Conservation (phyloP, 2,888 invertebrate genomes). For the Dioctria rufipes region DNA sequence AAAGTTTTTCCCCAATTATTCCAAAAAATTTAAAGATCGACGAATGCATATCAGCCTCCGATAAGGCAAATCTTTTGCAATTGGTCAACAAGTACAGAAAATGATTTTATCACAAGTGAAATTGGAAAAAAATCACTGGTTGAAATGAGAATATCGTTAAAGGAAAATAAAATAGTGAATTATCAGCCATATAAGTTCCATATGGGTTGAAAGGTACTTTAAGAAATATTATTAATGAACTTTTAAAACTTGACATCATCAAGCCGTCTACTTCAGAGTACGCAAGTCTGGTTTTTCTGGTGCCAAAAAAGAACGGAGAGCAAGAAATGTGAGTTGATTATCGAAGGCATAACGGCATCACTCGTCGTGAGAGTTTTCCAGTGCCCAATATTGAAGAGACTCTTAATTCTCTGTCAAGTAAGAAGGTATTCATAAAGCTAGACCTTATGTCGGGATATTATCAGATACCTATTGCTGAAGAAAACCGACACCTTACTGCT, state of each 20-base stretch:
- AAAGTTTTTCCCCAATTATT: too few species aligned
- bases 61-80: too few species aligned
- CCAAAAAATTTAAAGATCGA: too few species aligned
- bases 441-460: conserved; percentile 52
- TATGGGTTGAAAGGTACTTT: neutral
- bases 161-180: conserved; percentile 23
- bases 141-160: neutral
- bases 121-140: neutral
- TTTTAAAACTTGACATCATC: conserved; percentile 61
- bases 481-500: conserved; percentile 57
- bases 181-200: neutral
- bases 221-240: conserved; percentile 58
- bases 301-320: conserved; percentile 59
- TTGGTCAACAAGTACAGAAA: too few species aligned
- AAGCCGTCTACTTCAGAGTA: conserved; percentile 63
- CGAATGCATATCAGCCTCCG: too few species aligned
- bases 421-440: conserved; percentile 37
- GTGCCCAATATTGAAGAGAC: conserved; percentile 61
- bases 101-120: too few species aligned
- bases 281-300: conserved; percentile 63
- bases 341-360: conserved; percentile 63
- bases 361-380: conserved; percentile 59
- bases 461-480: conserved; percentile 38
- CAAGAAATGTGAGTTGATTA: too few species aligned
- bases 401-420: neutral